Evolutionary conservation across 2,797 vertebrate genomes (phyloP).

Genomic region (Takifugu rubripes): DNA sequence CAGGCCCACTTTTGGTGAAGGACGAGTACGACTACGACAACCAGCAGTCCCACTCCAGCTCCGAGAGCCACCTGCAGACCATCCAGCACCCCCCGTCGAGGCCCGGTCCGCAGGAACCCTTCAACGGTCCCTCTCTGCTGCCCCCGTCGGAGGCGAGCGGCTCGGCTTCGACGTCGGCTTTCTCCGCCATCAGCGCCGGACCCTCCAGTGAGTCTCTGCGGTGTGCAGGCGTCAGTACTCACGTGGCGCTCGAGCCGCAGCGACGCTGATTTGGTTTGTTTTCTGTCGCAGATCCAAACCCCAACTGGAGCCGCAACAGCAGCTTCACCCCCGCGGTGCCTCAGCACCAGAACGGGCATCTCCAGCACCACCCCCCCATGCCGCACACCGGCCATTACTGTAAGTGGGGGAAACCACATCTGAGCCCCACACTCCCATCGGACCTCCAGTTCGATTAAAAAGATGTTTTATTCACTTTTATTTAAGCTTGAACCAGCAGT

Average conservation of each 20-base stretch:
- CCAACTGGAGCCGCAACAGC: conserved; percentile 89
- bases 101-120: conserved; percentile 79
- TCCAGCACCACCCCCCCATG: conserved; percentile 95
- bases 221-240: no score
- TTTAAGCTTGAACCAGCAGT: not conserved
- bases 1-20: conserved; percentile 91
- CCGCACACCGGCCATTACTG: conserved; percentile 94
- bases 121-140: conserved; percentile 81
- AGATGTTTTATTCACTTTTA: not conserved
- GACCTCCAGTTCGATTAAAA: not conserved
- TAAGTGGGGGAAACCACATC: conserved; percentile 65
- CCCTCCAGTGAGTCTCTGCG: conserved; percentile 84
- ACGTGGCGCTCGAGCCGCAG: not conserved
- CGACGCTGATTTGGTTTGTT: not conserved
- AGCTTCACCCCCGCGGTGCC: conserved; percentile 87
- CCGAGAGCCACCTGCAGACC: conserved; percentile 88
- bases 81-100: conserved; percentile 91
- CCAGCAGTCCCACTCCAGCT: conserved; percentile 82
- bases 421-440: not conserved
- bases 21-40: conserved; percentile 95
- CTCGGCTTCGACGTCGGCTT: conserved; percentile 82
- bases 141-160: conserved; percentile 82
- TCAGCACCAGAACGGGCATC: conserved; percentile 93
- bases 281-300: conserved; percentile 78
- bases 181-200: conserved; percentile 89